A percentile compares a stretch with the other conserved stretches of the same genome.
Evolutionary conservation across 2,797 vertebrate genomes (phyloP).

Genomic region (Pseudochaenichthys georgianus): DNA sequence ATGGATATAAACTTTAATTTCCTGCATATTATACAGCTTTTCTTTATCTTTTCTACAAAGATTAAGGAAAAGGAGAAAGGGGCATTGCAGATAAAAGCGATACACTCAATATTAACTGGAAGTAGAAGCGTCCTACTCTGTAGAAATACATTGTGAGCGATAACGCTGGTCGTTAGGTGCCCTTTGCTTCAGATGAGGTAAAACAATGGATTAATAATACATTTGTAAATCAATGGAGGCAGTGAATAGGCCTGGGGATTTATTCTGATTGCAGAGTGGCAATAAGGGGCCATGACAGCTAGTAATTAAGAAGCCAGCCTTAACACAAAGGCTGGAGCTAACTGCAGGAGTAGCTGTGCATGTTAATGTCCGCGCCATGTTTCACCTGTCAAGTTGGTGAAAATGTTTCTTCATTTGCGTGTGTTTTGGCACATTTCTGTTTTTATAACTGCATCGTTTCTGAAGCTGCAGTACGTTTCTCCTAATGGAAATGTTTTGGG

Average conservation of each 20-base stretch:
- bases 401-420: no score
- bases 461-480: no score
- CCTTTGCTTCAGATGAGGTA: constrained; percentile 74
- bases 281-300: constrained; percentile 82
- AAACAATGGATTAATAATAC: constrained; percentile 84
- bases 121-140: constrained; percentile 31
- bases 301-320: constrained; percentile 85
- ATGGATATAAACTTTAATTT: constrained; percentile 70
- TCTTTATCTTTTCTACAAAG: constrained; percentile 59
- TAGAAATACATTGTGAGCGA: constrained; percentile 49
- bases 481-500: no score
- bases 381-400: constrained; percentile 67
- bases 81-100: constrained; percentile 62
- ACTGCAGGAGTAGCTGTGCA: constrained; percentile 28
- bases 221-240: constrained; percentile 84
- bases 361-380: constrained; percentile 70
- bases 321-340: constrained; percentile 74
- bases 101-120: constrained; percentile 55
- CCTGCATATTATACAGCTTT: constrained; percentile 49
- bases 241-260: constrained; percentile 83
- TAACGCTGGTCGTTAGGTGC: constrained; percentile 59
- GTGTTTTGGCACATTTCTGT: no score
- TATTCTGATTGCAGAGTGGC: constrained; percentile 84
- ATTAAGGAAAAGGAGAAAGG: constrained; percentile 60
- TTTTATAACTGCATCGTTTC: no score